These are phyloP conservation scores for Neria commutata DNA, from an alignment of 2,888 invertebrate species.

Conservation along the genomic window DNA sequence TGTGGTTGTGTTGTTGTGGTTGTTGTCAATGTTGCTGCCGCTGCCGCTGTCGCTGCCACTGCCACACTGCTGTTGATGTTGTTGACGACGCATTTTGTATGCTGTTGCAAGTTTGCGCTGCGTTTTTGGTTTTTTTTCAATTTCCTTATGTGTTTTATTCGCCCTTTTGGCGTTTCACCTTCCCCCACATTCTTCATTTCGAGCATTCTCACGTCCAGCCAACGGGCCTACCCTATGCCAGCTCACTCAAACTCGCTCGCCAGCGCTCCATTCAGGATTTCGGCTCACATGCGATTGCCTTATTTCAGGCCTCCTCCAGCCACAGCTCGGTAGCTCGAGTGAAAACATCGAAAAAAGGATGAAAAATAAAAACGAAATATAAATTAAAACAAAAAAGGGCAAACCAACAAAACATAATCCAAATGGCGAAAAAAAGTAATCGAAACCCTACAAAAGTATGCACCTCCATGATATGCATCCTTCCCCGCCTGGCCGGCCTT, in stretches of 20 bases:
- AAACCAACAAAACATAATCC: constrained; percentile 48
- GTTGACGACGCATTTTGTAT: constrained; percentile 22
- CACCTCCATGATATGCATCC: constrained; percentile 33
- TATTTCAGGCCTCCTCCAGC: not conserved
- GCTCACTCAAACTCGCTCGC: not conserved
- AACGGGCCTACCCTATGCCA: not conserved
- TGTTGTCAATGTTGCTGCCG: constrained; percentile 23
- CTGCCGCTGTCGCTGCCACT: too few species aligned
- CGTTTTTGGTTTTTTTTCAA: constrained; percentile 17
- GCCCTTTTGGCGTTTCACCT: constrained; percentile 39
- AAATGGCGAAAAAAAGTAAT: constrained; percentile 44
- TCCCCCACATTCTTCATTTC: constrained; percentile 14
- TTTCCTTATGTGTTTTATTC: constrained; percentile 23
- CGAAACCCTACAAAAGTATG: constrained; percentile 54
- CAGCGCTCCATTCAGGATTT: not conserved
- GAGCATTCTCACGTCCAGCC: not conserved
- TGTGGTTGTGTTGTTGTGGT: constrained; percentile 26
- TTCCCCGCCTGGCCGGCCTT: constrained; percentile 23
- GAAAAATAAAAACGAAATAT: constrained; percentile 49
- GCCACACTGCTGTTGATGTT: too few species aligned
- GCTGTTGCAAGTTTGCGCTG: constrained; percentile 12
- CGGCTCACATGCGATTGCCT: not conserved
- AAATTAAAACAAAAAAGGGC: constrained; percentile 26
- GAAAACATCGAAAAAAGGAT: constrained; percentile 40
- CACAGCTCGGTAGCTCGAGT: not conserved